phyloP scores from a whole-genome alignment of 2,113 vertebrate species.

The Phodopus roborovskii region DNA sequence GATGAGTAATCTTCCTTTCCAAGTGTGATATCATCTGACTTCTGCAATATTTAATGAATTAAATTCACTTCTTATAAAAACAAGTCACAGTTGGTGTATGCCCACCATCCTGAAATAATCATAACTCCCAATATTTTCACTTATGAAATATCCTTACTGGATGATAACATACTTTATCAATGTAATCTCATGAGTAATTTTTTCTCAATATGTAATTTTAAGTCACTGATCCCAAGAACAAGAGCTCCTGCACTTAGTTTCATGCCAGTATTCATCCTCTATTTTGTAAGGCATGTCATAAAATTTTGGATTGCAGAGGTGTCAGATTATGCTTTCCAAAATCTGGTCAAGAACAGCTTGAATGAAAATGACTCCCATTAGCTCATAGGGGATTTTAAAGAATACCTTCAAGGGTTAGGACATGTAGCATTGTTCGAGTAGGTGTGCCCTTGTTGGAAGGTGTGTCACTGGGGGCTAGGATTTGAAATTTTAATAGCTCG shows the following conservation, averaged over 20 bases:
- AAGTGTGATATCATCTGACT: not conserved
- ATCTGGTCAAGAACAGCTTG: not conserved
- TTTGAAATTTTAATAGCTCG: not conserved
- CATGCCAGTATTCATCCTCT: not conserved
- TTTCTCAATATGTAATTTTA: not conserved
- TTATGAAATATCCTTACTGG: not conserved
- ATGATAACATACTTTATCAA: not conserved
- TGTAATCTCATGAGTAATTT: no score
- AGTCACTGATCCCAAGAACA: not conserved
- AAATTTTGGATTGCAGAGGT: not conserved
- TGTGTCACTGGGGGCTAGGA: no score
- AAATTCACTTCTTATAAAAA: not conserved
- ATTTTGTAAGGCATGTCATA: not conserved
- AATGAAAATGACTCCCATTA: not conserved
- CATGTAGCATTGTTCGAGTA: no score
- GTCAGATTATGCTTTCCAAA: not conserved
- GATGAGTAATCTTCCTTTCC: not conserved
- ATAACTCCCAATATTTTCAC: not conserved
- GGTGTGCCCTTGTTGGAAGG: no score
- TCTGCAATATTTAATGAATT: not conserved
- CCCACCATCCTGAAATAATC: not conserved
- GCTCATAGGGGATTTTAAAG: no score
- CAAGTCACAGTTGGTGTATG: not conserved
- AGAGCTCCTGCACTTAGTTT: not conserved
- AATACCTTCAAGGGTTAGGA: no score